Conservation (phyloP, 1,140 invertebrate species). For the Panagrolaimus sp. region DNA sequence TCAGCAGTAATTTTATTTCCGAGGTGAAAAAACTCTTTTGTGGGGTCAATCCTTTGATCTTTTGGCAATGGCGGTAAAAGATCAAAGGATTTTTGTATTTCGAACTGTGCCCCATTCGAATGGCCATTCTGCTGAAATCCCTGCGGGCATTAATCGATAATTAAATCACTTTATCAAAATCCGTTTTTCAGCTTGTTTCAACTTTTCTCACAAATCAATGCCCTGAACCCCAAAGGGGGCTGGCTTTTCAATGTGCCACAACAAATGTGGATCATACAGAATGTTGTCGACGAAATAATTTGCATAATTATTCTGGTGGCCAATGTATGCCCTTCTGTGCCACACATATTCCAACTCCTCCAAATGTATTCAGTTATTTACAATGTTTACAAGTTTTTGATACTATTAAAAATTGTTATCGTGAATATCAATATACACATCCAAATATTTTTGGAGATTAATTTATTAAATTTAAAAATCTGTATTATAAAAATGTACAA, state of each 20-base stretch:
- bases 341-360: conserved; percentile 43
- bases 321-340: conserved; percentile 48
- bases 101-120: background rate
- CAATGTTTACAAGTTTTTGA: conserved; percentile 40
- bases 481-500: background rate
- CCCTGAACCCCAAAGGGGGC: conserved; percentile 41
- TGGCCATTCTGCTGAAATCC: background rate
- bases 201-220: conserved; percentile 40
- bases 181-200: conserved; percentile 32
- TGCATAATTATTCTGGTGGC: conserved; percentile 36
- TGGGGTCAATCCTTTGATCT: no score
- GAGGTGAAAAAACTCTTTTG: no score
- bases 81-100: conserved; percentile 21
- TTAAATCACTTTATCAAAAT: background rate
- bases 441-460: conserved; percentile 46
- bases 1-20: no score
- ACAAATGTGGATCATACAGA: conserved; percentile 43
- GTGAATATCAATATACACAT: conserved; percentile 37
- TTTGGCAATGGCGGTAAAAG: no score
- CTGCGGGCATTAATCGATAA: conserved; percentile 17
- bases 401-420: conserved; percentile 42
- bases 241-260: conserved; percentile 46
- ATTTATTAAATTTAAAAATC: background rate
- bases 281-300: conserved; percentile 36
- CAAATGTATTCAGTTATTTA: conserved; percentile 39